Evolutionary conservation across 2,113 vertebrate genomes (phyloP).

Genomic region (Antigone vipio): DNA sequence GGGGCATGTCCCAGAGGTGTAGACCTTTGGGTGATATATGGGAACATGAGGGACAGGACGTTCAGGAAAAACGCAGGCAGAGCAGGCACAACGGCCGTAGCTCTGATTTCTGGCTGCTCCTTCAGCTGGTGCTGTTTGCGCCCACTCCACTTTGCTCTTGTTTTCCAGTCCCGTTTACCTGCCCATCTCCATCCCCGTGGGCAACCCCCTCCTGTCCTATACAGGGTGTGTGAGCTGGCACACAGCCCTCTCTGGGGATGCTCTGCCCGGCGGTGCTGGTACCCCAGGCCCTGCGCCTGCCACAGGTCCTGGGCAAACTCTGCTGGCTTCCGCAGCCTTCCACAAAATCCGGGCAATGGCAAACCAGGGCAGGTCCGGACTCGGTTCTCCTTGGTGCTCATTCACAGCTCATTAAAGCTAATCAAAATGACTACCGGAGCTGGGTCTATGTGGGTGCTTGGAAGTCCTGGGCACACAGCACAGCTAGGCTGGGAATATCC

Average conservation of each 20-base stretch:
- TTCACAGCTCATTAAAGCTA: constrained; percentile 57
- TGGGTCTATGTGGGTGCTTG: constrained; percentile 21
- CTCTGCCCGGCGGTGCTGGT: background rate
- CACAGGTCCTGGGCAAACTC: accelerated
- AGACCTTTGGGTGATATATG: background rate
- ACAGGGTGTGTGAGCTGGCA: background rate
- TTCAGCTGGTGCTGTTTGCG: background rate
- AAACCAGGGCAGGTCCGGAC: background rate
- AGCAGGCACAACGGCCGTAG: background rate
- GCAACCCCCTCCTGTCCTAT: background rate
- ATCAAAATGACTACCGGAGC: constrained; percentile 34
- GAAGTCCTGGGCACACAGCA: constrained; percentile 30
- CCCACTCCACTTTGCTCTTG: background rate
- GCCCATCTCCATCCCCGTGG: accelerated
- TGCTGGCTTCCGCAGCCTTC: background rate
- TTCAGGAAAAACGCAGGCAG: background rate
- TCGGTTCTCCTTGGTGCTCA: constrained; percentile 15
- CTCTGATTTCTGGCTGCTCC: background rate
- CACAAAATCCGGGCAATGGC: background rate
- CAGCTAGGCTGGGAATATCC: constrained; percentile 49
- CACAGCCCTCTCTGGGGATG: background rate
- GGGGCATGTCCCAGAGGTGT: background rate
- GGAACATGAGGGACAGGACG: background rate
- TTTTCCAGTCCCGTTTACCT: background rate
- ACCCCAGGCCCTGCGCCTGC: background rate